Base-by-base conservation (phyloP, 2,888 invertebrate genomes). In the Neoscelio sp. region DNA sequence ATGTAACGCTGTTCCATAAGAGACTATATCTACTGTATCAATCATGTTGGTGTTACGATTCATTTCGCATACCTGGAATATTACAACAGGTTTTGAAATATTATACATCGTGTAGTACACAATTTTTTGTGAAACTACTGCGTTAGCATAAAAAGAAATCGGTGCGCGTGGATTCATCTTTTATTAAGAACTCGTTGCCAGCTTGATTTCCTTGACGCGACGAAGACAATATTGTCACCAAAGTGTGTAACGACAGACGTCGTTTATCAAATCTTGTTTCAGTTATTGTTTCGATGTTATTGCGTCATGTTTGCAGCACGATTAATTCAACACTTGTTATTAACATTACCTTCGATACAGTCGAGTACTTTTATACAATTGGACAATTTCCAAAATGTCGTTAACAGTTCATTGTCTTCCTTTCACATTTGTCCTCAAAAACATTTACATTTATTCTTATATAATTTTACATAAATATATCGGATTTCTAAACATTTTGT, bases 191-290 rank as follows among this genome's bases (percentile, higher is more conserved):
- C 54, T 18, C 48, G 68, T 70, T 70, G 54, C 40, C 33, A 42
- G 56, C 65, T 68, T 68, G 77, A 77, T 77, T 68, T 77, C 77
- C 77, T 77, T 77, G 77, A 77, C 77, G 77, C 71, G 71, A 68
- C 71, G 65, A 71, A 77, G 77, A 70, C 77, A 77, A 77, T 77
- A 71, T 71, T 70, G 70, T 70, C 71, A 77, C 77, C 70, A 71
- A 70, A 77, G 70, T 65, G 65, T 77, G 56, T 52, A 68, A 77
- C 48, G 71, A 71, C 58, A 64, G 60, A 68, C 52, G 52, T 76
- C 75, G 46, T 68, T 62, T 68, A 54, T 68, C 75, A 76, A 60
- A 60, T 46, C 60, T 30, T 46, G 52, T 75, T 73, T 65, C 60
- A 58, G 67, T 67, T 75, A 75, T 75, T 67, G 52, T 75, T 75